These are phyloP conservation scores for Podarcis lilfordi DNA, from an alignment of 2,797 vertebrate species.

Conservation along the genomic window DNA sequence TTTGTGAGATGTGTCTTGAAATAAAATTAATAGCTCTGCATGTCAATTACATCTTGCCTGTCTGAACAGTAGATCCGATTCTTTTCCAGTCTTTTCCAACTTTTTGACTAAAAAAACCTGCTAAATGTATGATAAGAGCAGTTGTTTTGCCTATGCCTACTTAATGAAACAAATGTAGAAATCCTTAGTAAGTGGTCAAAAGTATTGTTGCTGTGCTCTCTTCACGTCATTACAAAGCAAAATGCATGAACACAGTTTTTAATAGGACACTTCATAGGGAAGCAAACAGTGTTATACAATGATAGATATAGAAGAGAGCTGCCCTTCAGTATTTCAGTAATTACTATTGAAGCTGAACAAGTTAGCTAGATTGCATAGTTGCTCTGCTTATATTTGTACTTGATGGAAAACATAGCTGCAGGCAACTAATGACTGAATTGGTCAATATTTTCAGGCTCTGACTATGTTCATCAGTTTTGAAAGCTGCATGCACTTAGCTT, in stretches of 20 bases:
- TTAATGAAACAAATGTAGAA: conserved; percentile 57
- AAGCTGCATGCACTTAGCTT: not conserved
- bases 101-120: not conserved
- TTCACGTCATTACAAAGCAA: conserved; percentile 62
- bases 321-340: conserved; percentile 68
- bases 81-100: not conserved
- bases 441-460: conserved; percentile 12
- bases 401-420: conserved; percentile 67
- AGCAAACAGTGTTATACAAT: conserved; percentile 55
- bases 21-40: not conserved
- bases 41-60: not conserved
- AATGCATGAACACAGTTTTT: conserved; percentile 40
- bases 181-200: conserved; percentile 56
- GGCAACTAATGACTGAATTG: conserved; percentile 54
- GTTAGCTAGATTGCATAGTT: conserved; percentile 65
- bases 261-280: conserved; percentile 61
- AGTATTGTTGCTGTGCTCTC: conserved; percentile 51
- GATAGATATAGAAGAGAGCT: conserved; percentile 61
- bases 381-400: conserved; percentile 66
- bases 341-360: conserved; percentile 70
- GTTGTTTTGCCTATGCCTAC: not conserved
- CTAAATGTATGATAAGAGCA: not conserved
- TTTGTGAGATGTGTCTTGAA: not conserved
- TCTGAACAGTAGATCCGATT: not conserved
- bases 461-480: conserved; percentile 28